Evolutionary conservation across 2,797 vertebrate species (phyloP), one percentile per base, ranked within the genome.

Genomic region (Alauda arvensis): DNA sequence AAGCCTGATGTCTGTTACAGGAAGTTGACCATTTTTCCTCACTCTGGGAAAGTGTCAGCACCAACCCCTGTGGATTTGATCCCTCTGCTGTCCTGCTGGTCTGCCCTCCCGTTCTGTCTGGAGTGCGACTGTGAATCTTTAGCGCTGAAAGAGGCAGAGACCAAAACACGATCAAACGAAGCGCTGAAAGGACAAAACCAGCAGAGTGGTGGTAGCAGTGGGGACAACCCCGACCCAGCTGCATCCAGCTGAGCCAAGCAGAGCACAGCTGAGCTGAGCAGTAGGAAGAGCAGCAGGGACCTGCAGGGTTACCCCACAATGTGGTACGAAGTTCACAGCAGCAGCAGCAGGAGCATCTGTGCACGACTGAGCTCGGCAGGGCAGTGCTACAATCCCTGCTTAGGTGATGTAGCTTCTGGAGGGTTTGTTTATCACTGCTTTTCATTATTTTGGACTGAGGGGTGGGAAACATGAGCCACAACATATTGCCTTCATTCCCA

Each of bases 171-270:
- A 37, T 31, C 5, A 53, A 13, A 13, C 1, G 7, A 1, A 37
- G 16, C 1, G 6, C 26, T 46, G 53, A 11, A 71, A 57, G 0
- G 7, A 6, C n/a, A 20, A 17, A 17, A 34, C 26, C 60, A 37
- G 48, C 8, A 34, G 26, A 48, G n/a, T 53, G n/a, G 13, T 0
- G 2, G 21, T 2, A 26, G 49, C 0, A 0, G 10, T 3, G 60
- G 14, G 40, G 13, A 45, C 21, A 25, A 5, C 10, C 26, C 17
- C 0, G 1, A 19, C 7, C 6, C 40, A 31, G 26, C 0, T 10
- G 13, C 6, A 39, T 9, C 39, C 39, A 20, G n/a, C 17, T 31
- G 48, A 34, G 26, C 31, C 0, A 1, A 62, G 59, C 19, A 28
- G 37, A 59, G 43, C 29, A 46, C 18, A 26, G 18, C 29, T n/a